Percentiles rank a stretch among this genome's conserved stretches.
Conservation (phyloP, 2,888 invertebrate genomes). For the Dryobotodes eremita region DNA sequence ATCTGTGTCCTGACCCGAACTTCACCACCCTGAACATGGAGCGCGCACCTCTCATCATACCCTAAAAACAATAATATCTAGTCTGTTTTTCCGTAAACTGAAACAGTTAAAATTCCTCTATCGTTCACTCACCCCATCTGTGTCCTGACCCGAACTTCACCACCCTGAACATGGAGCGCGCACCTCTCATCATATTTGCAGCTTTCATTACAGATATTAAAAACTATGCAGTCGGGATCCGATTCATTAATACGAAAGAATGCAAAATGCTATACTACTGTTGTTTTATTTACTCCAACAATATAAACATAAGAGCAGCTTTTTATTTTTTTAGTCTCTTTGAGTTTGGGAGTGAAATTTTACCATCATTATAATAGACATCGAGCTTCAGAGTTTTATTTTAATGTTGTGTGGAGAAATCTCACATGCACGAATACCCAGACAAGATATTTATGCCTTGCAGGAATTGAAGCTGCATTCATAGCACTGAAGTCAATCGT, state of each 20-base stretch:
- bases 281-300: conserved; percentile 29
- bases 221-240: conserved; percentile 80
- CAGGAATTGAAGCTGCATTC: too few relatives aligned
- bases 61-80: too few relatives aligned
- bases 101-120: conserved; percentile 26
- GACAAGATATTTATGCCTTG: too few relatives aligned
- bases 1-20: conserved; percentile 54
- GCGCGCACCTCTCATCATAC: conserved; percentile 82
- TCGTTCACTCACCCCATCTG: conserved; percentile 9
- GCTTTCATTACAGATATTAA: conserved; percentile 90
- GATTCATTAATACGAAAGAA: conserved; percentile 76
- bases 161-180: conserved; percentile 70
- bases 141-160: conserved; percentile 67
- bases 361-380: not conserved
- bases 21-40: conserved; percentile 72
- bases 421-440: not conserved
- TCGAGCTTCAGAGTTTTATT: not conserved
- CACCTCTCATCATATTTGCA: conserved; percentile 86
- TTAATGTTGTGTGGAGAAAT: not conserved
- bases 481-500: not conserved
- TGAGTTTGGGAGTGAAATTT: not conserved
- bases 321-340: conserved; percentile 3
- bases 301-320: conserved; percentile 15
- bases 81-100: not conserved
- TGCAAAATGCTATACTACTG: conserved; percentile 25